Evolutionary conservation across 2,888 invertebrate genomes (phyloP), one percentile per base, ranked within the genome.

Genomic region (Pachydiplax longipennis): DNA sequence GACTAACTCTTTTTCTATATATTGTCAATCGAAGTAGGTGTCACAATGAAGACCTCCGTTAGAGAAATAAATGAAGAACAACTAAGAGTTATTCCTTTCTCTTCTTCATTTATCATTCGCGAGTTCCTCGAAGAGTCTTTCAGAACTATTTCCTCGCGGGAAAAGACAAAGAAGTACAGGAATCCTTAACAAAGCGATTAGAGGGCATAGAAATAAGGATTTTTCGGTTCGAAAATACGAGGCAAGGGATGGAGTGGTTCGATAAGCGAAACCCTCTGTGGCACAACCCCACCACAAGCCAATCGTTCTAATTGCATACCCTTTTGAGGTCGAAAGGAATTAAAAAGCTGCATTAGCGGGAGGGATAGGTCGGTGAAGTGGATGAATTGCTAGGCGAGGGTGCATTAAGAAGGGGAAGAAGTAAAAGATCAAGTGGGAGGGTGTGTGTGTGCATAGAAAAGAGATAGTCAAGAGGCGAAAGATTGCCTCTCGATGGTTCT

Each of bases 311-410:
- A 87, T 87, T 87, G 87, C 87, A 87, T 61, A 35, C 87, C 37
- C 61, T 87, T 87, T 87, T 87, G 87, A 87, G 87, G 87, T 87
- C 87, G 87, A 87, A 87, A 87, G 58, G 87, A 87, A 87, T 87
- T 87, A 87, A 87, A 87, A 87, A 87, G 61, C 87, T 87, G 58
- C 87, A 87, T 87, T 87, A 87, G 61, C 87, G 58, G 31, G 83
- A 83, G 83, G 53, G n/a, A n/a, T n/a, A 82, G 82, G 87, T 37
- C 87, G 87, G 87, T 87, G 58, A 37, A 61, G 53, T 61, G 58
- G 87, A 61, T 87, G 61, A 61, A 83, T 83, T 83, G 83, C 83
- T n/a, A n/a, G n/a, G n/a, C n/a, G n/a, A n/a, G n/a, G n/a, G n/a
- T n/a, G n/a, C n/a, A n/a, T n/a, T n/a, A n/a, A n/a, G n/a, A n/a